A percentile compares a stretch with the other conserved stretches of the same genome.
These are phyloP conservation scores for Gnathonemus longibarbis DNA, from an alignment of 2,113 vertebrate genomes.

Conservation along the genomic window DNA sequence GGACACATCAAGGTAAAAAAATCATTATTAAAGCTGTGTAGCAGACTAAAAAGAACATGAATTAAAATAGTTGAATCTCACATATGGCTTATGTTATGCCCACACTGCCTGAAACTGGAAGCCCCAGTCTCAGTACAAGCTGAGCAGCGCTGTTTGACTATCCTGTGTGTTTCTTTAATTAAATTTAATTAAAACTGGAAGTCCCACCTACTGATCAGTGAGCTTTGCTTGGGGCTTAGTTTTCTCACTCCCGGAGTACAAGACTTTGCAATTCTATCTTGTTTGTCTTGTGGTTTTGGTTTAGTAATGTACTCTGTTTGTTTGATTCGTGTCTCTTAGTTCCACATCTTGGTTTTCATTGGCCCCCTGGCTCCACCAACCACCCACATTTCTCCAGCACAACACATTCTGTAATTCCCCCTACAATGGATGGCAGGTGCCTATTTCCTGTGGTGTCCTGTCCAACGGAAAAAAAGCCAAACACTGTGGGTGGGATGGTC, in stretches of 20 bases:
- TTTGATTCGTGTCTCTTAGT: background rate
- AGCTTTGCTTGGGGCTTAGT: background rate
- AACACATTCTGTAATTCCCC: background rate
- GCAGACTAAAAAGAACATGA: background rate
- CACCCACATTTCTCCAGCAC: background rate
- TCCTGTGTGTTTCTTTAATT: background rate
- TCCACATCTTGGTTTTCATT: background rate
- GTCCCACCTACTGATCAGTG: background rate
- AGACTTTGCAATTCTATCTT: background rate
- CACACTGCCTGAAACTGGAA: background rate
- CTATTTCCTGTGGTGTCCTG: background rate
- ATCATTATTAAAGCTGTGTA: background rate
- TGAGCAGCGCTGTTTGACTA: background rate
- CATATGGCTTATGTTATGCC: background rate
- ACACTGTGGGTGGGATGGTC: background rate
- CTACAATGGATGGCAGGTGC: background rate
- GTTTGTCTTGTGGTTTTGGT: background rate
- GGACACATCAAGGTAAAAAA: background rate
- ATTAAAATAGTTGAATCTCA: background rate
- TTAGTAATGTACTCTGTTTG: background rate
- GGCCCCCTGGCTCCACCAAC: background rate
- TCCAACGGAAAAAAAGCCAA: background rate
- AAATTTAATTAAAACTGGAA: background rate
- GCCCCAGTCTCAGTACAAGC: background rate
- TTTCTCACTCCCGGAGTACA: background rate